These are phyloP conservation scores for Epistrophe eligans DNA, from an alignment of 2,888 invertebrate genomes.

Conservation along the genomic window DNA sequence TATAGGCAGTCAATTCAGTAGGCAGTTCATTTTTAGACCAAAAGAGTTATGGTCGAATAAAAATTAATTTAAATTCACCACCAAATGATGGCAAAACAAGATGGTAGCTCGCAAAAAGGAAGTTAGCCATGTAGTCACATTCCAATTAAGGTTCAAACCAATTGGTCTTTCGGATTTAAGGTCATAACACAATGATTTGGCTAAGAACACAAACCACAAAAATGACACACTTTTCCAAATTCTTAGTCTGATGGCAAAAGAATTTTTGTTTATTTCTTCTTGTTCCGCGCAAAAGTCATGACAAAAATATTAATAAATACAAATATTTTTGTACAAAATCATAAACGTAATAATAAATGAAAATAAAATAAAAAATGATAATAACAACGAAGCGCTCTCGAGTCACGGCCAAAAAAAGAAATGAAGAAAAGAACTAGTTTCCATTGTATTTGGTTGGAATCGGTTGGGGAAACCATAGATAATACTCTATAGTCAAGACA, in stretches of 20 bases:
- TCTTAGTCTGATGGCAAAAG: conserved; percentile 38
- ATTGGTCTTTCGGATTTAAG: conserved; percentile 23
- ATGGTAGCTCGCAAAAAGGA: conserved; percentile 37
- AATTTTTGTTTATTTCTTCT: conserved; percentile 27
- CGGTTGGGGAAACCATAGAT: conserved; percentile 51
- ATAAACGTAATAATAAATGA: conserved; percentile 51
- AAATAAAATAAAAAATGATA: background rate
- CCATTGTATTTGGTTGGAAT: conserved; percentile 25
- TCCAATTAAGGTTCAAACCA: conserved; percentile 65
- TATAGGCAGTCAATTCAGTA: no score
- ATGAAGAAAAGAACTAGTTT: conserved; percentile 66
- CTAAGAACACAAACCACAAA: conserved; percentile 57
- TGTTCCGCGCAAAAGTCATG: conserved; percentile 22
- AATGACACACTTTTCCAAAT: conserved; percentile 68
- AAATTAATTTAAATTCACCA: conserved; percentile 41
- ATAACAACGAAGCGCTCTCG: background rate
- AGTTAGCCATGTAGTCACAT: conserved; percentile 57
- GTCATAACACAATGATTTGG: conserved; percentile 40
- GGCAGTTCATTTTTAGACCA: conserved; percentile 6
- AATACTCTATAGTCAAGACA: conserved; percentile 35
- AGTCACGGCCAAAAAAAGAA: conserved; percentile 6
- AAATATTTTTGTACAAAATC: conserved; percentile 38
- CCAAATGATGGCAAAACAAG: conserved; percentile 42
- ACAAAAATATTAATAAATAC: conserved; percentile 66
- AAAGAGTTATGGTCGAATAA: conserved; percentile 12